phyloP scores from a whole-genome alignment of 1,140 invertebrate genomes.

The Yoshiicerus persimilis region DNA sequence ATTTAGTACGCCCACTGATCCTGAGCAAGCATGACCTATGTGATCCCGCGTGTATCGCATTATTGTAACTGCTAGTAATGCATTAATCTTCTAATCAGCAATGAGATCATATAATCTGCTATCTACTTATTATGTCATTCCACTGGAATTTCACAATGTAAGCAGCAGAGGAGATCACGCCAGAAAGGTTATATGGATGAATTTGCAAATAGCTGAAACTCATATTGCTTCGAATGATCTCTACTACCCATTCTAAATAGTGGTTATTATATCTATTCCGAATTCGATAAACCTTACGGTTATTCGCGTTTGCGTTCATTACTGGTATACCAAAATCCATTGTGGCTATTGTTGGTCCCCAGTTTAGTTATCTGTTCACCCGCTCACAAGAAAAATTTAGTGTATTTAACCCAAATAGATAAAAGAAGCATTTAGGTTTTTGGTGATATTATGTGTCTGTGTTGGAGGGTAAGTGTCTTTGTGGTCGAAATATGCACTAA shows the following conservation, averaged over 20 bases:
- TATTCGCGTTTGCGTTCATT: too few relatives aligned
- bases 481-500: too few relatives aligned
- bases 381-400: neutral
- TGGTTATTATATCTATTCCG: too few relatives aligned
- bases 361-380: neutral
- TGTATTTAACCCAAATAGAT: neutral
- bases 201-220: neutral
- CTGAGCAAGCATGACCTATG: neutral
- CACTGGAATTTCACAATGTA: too few relatives aligned
- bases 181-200: neutral
- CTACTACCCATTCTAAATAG: too few relatives aligned
- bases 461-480: neutral
- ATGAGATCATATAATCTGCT: neutral
- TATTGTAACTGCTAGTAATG: neutral
- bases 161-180: neutral
- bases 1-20: neutral
- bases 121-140: neutral
- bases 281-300: too few relatives aligned
- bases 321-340: too few relatives aligned
- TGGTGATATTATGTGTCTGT: neutral
- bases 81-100: neutral
- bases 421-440: neutral
- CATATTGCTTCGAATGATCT: neutral
- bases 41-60: neutral
- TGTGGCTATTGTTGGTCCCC: too few relatives aligned